phyloP scores from a whole-genome alignment of 2,797 vertebrate genomes.

The Rhincodon typus region DNA sequence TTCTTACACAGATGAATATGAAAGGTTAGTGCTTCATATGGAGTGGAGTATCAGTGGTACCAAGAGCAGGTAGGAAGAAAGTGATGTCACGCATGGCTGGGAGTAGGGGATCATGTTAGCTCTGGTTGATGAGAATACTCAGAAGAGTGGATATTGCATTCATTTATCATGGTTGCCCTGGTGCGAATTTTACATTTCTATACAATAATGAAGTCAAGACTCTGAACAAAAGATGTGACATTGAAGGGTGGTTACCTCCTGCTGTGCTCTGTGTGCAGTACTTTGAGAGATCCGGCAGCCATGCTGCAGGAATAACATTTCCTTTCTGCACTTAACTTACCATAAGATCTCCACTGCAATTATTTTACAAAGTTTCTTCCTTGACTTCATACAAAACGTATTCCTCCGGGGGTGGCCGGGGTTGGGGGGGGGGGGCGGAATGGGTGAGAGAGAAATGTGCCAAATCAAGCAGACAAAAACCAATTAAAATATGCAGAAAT shows the following conservation, averaged over 20 bases:
- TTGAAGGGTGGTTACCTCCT: background rate
- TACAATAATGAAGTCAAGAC: background rate
- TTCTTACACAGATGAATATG: background rate
- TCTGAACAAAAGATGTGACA: background rate
- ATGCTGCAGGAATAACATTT: background rate
- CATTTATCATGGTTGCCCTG: background rate
- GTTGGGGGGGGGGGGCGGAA: too few relatives aligned
- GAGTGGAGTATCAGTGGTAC: background rate
- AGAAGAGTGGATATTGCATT: background rate
- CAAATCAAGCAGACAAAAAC: background rate
- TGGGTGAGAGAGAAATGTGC: background rate
- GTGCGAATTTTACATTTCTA: background rate
- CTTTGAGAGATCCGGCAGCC: background rate
- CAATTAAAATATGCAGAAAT: conserved; percentile 1
- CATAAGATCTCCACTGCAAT: background rate
- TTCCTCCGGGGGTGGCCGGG: background rate
- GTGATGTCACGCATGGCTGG: background rate
- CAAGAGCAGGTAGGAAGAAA: background rate
- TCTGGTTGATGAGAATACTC: background rate
- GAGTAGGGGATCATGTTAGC: background rate
- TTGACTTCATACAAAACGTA: background rate
- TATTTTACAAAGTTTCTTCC: conserved; percentile 2
- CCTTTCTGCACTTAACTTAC: background rate
- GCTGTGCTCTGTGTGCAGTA: background rate
- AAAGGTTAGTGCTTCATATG: background rate